Evolutionary conservation across 2,888 invertebrate genomes (phyloP).

Genomic region (Timandra comae): DNA sequence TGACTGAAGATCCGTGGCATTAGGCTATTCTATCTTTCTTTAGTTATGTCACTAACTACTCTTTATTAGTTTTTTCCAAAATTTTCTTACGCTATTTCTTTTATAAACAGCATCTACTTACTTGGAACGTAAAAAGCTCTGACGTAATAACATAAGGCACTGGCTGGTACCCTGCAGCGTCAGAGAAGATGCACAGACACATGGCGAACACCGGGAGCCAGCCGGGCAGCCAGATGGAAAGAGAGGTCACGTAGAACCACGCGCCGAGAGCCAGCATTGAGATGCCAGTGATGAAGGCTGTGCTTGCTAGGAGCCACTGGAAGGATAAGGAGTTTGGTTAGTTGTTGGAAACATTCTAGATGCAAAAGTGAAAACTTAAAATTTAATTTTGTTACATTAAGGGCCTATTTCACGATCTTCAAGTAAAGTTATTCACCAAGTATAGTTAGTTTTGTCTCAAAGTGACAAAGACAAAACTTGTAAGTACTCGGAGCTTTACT

Average conservation of each 20-base stretch:
- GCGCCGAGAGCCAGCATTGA: constrained; percentile 62
- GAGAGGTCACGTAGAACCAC: constrained; percentile 64
- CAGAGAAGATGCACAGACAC: constrained; percentile 66
- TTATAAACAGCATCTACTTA: constrained; percentile 22
- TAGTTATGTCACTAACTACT: too few relatives aligned
- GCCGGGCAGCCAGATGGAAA: constrained; percentile 54
- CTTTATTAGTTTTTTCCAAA: too few relatives aligned
- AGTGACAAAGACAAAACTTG: too few relatives aligned
- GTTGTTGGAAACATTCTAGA: too few relatives aligned
- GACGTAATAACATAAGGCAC: constrained; percentile 69
- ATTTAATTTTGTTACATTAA: too few relatives aligned
- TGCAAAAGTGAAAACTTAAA: too few relatives aligned
- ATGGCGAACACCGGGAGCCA: constrained; percentile 66
- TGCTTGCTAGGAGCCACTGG: constrained; percentile 64
- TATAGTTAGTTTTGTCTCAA: too few relatives aligned
- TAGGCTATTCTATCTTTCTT: too few relatives aligned
- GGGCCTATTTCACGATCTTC: too few relatives aligned
- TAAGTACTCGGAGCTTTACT: too few relatives aligned
- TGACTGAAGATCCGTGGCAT: too few relatives aligned
- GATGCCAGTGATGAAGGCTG: constrained; percentile 57
- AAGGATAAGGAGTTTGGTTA: constrained; percentile 11
- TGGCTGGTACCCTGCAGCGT: constrained; percentile 66
- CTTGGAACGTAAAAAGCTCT: constrained; percentile 64
- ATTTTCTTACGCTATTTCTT: not conserved
- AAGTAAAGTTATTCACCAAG: too few relatives aligned